Evolutionary conservation across 2,797 vertebrate species (phyloP), one percentile per base, ranked within the genome.

Genomic region (Scleropages formosus): DNA sequence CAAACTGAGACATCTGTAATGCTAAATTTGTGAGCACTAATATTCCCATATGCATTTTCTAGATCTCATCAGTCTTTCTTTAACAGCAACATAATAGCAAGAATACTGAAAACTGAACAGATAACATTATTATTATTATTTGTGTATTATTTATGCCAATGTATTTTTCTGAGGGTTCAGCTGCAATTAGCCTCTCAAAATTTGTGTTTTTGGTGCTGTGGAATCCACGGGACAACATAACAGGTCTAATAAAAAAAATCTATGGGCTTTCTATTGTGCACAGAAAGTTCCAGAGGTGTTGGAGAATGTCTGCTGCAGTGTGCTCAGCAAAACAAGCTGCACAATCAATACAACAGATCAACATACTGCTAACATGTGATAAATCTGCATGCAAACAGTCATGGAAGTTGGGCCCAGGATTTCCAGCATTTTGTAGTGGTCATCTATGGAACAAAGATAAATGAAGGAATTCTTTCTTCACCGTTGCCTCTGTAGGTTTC

Each of bases 241-340:
- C 46, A 70, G 67, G 47, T 47, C 49, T 24, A 70, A 53, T 70
- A 53, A 70, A 12, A 70, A 18, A 70, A 27, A 70, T 44, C 49
- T 68, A 22, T 51, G 67, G 1, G 9, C 22, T 20, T 70, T 22
- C 56, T 22, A 47, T 44, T 26, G 16, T 46, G 44, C 24, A 18
- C 24, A 18, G 24, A 53, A 70, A 47, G 22, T 10, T 10, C 53
- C 22, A 53, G 47, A 13, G 13, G 47, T 15, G 47, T 13, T 9
- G 16, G 68, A 16, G 26, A 47, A 10, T 56, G 51, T 11, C 47
- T 71, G 66, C 46, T 24, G 66, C 44, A 69, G 51, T 49, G 31
- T 39, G 31, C 31, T 6, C 31, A 39, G 31, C 31, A 2, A 39
- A 39, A 6, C 2, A 39, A 6, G 2, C 31, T 69, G 47, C 66